Evolutionary conservation across 1,140 invertebrate species (phyloP), one percentile per base, ranked within the genome.

Genomic region (Drosophila saltans): DNA sequence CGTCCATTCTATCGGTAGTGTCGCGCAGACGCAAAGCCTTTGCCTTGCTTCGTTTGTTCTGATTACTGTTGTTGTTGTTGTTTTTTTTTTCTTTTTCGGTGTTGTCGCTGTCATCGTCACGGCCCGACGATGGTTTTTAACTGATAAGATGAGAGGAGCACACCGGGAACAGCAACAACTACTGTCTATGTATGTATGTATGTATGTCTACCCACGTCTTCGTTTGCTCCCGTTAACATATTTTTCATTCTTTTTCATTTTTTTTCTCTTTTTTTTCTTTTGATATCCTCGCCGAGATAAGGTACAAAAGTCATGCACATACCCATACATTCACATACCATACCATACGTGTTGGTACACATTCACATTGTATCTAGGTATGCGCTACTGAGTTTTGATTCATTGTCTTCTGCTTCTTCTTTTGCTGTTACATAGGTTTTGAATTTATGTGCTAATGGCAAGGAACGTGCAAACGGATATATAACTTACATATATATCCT

Each of bases 71-170:
- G 59, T n/a, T 64, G 77, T 30, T 56, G 52, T 16, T 58, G 58
- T 48, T 41, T 40, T 56, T 41, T 62, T 30, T 64, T 71, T 36
- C 6, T 3, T 82, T 71, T 63, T 30, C 39, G 36, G 26, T 58
- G 58, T 40, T 73, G 71, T 59, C 68, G 67, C 72, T 78, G 78
- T 85, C 81, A 84, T 80, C 71, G 82, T 85, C 82, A 86, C 78
- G 82, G 75, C 69, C 67, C 83, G 83, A 59, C 83, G 83, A 85
- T 86, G 81, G 62, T 67, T 40, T 72, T 56, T 52, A 52, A 58
- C 80, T 74, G 83, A 86, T 86, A 86, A 86, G 83, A 52, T 45
- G 45, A 36, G 33, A 30, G 28, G 33, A 30, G 33, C 33, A 7
- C 60, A 11, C n/a, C 24, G n/a, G 40, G 57, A 56, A 40, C 39